Percentiles rank a stretch among this genome's conserved stretches.
These are phyloP conservation scores for Exephanes ischioxanthus DNA, from an alignment of 2,888 invertebrate genomes.

Conservation along the genomic window DNA sequence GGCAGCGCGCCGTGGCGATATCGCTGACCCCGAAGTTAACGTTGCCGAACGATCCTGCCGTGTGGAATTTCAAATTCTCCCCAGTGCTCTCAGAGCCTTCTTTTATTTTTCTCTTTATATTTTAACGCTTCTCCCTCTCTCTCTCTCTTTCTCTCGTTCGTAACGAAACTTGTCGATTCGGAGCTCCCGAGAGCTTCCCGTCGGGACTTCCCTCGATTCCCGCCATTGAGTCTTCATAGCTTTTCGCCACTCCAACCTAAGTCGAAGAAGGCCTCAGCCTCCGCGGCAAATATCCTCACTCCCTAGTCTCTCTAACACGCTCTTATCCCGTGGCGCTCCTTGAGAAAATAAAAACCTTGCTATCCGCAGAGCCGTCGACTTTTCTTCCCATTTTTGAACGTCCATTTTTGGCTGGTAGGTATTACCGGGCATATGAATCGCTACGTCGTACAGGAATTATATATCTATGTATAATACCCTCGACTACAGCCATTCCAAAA, in stretches of 20 bases:
- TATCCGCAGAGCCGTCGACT: slow-evolving; percentile 46
- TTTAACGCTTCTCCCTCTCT: slow-evolving; percentile 10
- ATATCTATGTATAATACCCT: slow-evolving; percentile 46
- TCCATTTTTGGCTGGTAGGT: slow-evolving; percentile 18
- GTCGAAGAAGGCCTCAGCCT: slow-evolving; percentile 44
- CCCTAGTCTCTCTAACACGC: slow-evolving; percentile 50
- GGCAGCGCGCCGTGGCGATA: slow-evolving; percentile 72
- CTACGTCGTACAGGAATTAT: slow-evolving; percentile 22
- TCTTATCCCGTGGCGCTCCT: slow-evolving; percentile 33
- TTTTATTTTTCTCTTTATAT: slow-evolving; percentile 53
- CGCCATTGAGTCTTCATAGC: slow-evolving; percentile 43
- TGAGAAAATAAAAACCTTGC: slow-evolving; percentile 49
- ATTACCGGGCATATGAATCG: slow-evolving; percentile 30
- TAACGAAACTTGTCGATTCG: slow-evolving; percentile 50
- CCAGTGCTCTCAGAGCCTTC: slow-evolving; percentile 37
- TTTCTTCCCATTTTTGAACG: slow-evolving; percentile 44
- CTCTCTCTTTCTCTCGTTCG: slow-evolving; percentile 39
- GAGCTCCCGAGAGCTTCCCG: slow-evolving; percentile 29
- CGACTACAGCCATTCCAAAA: slow-evolving; percentile 56
- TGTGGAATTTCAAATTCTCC: slow-evolving; percentile 63
- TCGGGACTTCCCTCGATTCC: slow-evolving; percentile 46
- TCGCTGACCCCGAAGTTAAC: slow-evolving; percentile 77
- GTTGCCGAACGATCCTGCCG: slow-evolving; percentile 47
- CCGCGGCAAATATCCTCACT: slow-evolving; percentile 57
- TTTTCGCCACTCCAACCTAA: slow-evolving; percentile 47